These are phyloP conservation scores for Drosophila insularis DNA, from an alignment of 1,140 invertebrate species.

Conservation along the genomic window DNA sequence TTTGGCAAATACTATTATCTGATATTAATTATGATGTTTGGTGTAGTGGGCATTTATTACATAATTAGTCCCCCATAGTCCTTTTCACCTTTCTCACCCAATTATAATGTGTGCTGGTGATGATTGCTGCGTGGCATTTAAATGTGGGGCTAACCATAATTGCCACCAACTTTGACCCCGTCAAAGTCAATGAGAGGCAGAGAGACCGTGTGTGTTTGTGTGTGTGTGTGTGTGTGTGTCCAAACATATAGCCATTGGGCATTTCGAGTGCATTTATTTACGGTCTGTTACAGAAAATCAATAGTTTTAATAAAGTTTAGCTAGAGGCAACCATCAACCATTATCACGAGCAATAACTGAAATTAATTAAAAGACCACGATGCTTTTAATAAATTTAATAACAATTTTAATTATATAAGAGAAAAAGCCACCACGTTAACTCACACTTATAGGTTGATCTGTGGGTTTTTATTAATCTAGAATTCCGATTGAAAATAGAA, in stretches of 20 bases:
- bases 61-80: slow-evolving; percentile 39
- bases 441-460: background rate
- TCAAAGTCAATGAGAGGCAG: background rate
- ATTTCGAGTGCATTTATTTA: slow-evolving; percentile 1
- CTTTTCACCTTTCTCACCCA: too few relatives aligned
- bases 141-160: slow-evolving; percentile 35
- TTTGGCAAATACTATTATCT: background rate
- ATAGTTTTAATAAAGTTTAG: background rate
- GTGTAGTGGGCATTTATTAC: slow-evolving; percentile 36
- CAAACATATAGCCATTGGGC: background rate
- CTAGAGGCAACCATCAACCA: background rate
- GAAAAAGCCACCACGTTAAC: background rate
- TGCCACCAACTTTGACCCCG: slow-evolving; percentile 7
- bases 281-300: slow-evolving; percentile 5
- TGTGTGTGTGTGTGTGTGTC: background rate
- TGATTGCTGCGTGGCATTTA: slow-evolving; percentile 37
- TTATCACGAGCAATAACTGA: background rate
- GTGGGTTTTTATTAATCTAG: background rate
- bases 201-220: background rate
- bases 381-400: slow-evolving; percentile 5
- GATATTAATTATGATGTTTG: background rate
- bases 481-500: background rate
- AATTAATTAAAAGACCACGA: background rate
- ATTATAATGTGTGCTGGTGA: slow-evolving; percentile 25
- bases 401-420: slow-evolving; percentile 2